Conservation (phyloP, 2,888 invertebrate genomes). For the Seira sanloemensis region DNA sequence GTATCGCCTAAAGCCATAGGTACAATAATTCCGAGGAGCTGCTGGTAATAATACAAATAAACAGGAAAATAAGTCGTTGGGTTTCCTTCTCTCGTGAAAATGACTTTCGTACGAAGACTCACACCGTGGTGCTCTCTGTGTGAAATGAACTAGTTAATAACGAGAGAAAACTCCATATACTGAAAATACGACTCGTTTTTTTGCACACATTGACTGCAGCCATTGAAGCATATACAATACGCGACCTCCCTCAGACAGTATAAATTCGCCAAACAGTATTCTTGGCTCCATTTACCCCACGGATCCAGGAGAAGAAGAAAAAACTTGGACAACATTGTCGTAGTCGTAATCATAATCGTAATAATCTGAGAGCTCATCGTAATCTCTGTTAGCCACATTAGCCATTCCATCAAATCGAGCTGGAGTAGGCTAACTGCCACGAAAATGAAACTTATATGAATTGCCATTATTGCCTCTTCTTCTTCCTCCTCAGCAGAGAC, state of each 20-base stretch:
- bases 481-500: background rate
- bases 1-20: constrained; percentile 20
- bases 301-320: background rate
- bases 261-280: background rate
- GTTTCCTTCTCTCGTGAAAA: background rate
- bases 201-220: no score
- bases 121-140: background rate
- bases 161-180: no score
- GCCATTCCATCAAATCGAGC: constrained; percentile 13
- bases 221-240: no score
- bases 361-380: constrained; percentile 28
- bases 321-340: background rate
- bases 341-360: background rate
- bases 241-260: background rate
- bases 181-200: no score
- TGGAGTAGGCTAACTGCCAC: no score
- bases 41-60: no score
- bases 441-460: no score
- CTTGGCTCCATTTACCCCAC: background rate
- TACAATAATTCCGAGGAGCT: constrained; percentile 34
- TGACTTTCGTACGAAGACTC: background rate
- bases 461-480: background rate
- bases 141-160: background rate
- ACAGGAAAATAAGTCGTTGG: background rate
- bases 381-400: constrained; percentile 33